Evolutionary conservation across 2,113 vertebrate species (phyloP).

Genomic region (Clarias gariepinus): DNA sequence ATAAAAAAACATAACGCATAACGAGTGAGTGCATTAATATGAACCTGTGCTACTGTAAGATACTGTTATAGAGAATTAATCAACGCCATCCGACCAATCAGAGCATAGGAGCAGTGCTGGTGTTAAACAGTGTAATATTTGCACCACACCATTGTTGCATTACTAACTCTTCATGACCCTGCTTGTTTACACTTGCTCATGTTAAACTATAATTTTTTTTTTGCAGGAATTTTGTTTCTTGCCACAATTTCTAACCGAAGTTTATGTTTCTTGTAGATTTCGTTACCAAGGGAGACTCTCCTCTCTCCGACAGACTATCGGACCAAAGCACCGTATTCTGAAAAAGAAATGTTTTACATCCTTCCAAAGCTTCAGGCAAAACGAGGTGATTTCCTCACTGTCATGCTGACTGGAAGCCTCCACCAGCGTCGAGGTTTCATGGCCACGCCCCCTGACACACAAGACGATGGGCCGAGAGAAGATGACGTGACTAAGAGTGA

Average conservation of each 20-base stretch:
- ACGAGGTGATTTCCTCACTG: slow-evolving; percentile 86
- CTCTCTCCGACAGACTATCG: slow-evolving; percentile 86
- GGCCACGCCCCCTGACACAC: slow-evolving; percentile 44
- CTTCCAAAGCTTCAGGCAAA: slow-evolving; percentile 82
- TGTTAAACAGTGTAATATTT: neutral
- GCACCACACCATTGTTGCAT: neutral
- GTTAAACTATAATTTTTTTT: neutral
- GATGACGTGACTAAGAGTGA: slow-evolving; percentile 80
- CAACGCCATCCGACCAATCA: neutral
- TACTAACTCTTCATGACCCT: neutral
- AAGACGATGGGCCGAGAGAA: slow-evolving; percentile 67
- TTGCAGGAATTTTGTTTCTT: neutral
- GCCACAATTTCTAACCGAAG: neutral
- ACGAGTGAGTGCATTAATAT: neutral
- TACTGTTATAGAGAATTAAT: neutral
- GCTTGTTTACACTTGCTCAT: neutral
- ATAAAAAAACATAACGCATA: neutral
- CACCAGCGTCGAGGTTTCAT: slow-evolving; percentile 65
- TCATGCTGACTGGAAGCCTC: slow-evolving; percentile 78
- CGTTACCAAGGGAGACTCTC: slow-evolving; percentile 72
- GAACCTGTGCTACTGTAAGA: neutral
- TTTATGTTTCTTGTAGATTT: slow-evolving; percentile 70
- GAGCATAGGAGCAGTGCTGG: neutral
- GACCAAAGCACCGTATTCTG: slow-evolving; percentile 77
- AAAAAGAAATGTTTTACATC: slow-evolving; percentile 80